Conservation (phyloP, 2,888 invertebrate species). For the Linnaemya tessellans region DNA sequence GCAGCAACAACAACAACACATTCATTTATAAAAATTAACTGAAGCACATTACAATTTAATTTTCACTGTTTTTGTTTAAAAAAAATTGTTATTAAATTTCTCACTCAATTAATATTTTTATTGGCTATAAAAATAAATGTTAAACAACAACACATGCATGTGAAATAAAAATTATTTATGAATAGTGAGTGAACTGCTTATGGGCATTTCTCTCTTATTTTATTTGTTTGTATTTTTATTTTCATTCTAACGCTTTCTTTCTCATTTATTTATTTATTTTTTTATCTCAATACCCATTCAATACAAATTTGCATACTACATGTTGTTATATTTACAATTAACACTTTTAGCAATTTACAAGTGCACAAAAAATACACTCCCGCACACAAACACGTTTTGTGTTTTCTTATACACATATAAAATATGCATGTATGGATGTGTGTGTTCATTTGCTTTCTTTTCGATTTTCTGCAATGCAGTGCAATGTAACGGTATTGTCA, state of each 20-base stretch:
- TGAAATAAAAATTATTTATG: background rate
- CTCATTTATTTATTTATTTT: background rate
- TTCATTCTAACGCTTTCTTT: conserved; percentile 14
- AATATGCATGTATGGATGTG: no score
- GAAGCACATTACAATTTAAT: conserved; percentile 3
- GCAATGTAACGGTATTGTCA: conserved; percentile 46
- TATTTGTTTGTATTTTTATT: conserved; percentile 13
- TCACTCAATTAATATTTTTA: conserved; percentile 45
- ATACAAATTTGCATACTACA: conserved; percentile 7
- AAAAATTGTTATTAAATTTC: no score
- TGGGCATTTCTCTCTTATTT: background rate
- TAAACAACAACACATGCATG: conserved; percentile 8
- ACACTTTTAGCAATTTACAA: conserved; percentile 1
- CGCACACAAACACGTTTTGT: background rate
- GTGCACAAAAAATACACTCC: background rate
- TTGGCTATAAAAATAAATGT: conserved; percentile 2
- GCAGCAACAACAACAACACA: conserved; percentile 18
- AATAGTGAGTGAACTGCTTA: background rate
- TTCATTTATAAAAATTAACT: background rate
- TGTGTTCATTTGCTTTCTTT: background rate
- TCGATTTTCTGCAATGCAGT: background rate
- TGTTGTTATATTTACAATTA: conserved; percentile 18
- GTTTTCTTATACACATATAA: background rate
- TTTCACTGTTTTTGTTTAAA: background rate
- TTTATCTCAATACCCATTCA: background rate